A percentile compares a stretch with the other conserved stretches of the same genome.
Conservation (phyloP, 2,113 vertebrate species). For the Pygoscelis adeliae region DNA sequence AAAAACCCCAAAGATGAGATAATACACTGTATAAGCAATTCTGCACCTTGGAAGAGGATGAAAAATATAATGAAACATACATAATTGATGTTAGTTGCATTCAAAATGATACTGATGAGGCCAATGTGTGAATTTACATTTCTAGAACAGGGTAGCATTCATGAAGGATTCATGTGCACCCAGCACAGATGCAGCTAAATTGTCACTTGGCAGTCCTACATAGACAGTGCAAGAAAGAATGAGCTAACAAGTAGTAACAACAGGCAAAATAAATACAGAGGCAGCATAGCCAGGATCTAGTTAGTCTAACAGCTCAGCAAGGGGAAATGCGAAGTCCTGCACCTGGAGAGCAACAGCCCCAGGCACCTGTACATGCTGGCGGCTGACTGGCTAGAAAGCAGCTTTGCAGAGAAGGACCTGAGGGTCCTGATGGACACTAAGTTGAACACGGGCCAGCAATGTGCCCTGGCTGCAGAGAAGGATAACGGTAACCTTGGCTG, state of each 20-base stretch:
- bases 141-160: neutral
- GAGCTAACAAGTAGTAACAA: neutral
- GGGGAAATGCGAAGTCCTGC: neutral
- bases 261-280: neutral
- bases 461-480: neutral
- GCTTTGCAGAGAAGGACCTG: neutral
- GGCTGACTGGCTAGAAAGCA: neutral
- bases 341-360: neutral
- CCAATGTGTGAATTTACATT: neutral
- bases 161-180: slow-evolving; percentile 18
- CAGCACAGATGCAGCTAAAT: neutral
- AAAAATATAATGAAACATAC: neutral
- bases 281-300: neutral
- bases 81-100: neutral
- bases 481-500: neutral
- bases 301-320: neutral
- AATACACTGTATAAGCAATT: neutral
- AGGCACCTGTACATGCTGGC: accelerated
- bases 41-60: neutral
- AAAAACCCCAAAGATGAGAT: neutral
- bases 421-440: neutral
- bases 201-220: neutral
- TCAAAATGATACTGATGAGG: slow-evolving; percentile 6
- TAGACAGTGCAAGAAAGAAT: neutral
- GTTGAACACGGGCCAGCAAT: neutral